Evolutionary conservation across 1,140 invertebrate genomes (phyloP).

Genomic region (Anoplophora glabripennis): DNA sequence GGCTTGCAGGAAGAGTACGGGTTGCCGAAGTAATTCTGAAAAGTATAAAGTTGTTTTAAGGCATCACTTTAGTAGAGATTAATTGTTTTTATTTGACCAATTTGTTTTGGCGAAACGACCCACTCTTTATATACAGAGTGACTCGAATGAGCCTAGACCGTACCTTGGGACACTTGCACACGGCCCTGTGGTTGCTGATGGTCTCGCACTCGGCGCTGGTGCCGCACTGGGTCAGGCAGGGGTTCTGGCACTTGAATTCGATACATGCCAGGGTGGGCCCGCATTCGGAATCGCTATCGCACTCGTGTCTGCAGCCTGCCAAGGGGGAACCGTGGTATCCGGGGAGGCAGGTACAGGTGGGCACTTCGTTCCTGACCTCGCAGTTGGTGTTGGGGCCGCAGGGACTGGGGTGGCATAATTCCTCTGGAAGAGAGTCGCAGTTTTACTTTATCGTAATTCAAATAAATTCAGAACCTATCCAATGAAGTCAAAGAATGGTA

Average conservation of each 20-base stretch:
- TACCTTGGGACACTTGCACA: conserved; percentile 79
- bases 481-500: not conserved
- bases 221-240: conserved; percentile 74
- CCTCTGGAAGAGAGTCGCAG: conserved; percentile 49
- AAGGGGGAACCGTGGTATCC: conserved; percentile 73
- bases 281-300: conserved; percentile 74
- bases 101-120: not conserved
- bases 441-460: not conserved
- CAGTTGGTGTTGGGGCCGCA: conserved; percentile 79
- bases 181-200: conserved; percentile 70
- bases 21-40: conserved; percentile 70
- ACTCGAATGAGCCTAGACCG: too few species aligned
- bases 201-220: conserved; percentile 72
- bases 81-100: conserved; percentile 6
- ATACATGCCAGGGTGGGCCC: conserved; percentile 66
- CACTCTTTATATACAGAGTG: too few species aligned
- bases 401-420: conserved; percentile 74
- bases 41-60: not conserved
- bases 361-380: conserved; percentile 68
- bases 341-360: conserved; percentile 63
- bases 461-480: not conserved
- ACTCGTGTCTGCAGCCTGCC: conserved; percentile 72
- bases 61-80: too few species aligned
- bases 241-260: conserved; percentile 73
- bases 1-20: conserved; percentile 68